Evolutionary conservation across 2,113 vertebrate species (phyloP).

Genomic region (Caretta caretta): DNA sequence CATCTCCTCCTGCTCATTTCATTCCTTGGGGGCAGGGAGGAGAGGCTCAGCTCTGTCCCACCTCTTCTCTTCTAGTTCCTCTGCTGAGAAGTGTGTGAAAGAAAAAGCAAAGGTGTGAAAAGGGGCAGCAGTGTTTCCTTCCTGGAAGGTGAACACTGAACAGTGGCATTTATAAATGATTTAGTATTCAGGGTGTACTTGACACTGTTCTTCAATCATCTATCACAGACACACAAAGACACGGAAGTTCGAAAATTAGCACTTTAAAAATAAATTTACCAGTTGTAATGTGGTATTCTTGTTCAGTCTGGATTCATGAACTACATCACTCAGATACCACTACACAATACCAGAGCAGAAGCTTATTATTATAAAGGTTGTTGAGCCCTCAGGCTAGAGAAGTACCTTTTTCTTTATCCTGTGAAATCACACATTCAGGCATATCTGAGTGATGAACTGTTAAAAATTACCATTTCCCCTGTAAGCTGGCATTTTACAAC

Average conservation of each 20-base stretch:
- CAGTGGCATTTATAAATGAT: neutral
- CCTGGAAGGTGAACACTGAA: conserved; percentile 2
- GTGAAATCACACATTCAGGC: no score
- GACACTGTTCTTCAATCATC: conserved; percentile 23
- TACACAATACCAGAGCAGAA: no score
- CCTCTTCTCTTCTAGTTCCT: neutral
- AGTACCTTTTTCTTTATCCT: no score
- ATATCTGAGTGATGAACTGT: no score
- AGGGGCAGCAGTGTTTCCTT: neutral
- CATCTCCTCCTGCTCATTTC: neutral
- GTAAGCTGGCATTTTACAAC: no score
- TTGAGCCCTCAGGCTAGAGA: no score
- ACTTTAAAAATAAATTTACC: neutral
- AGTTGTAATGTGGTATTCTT: no score
- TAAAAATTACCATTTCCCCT: no score
- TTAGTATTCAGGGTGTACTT: conserved; percentile 23
- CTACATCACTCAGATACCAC: no score
- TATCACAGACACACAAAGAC: conserved; percentile 28
- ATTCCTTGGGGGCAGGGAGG: neutral
- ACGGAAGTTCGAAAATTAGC: conserved; percentile 48
- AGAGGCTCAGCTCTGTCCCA: neutral
- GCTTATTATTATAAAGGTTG: no score
- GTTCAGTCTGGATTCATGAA: no score
- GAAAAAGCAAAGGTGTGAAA: neutral
- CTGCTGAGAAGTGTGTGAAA: neutral